Base-by-base conservation (phyloP, 2,888 invertebrate species). In the Rhamnusium bicolor region DNA sequence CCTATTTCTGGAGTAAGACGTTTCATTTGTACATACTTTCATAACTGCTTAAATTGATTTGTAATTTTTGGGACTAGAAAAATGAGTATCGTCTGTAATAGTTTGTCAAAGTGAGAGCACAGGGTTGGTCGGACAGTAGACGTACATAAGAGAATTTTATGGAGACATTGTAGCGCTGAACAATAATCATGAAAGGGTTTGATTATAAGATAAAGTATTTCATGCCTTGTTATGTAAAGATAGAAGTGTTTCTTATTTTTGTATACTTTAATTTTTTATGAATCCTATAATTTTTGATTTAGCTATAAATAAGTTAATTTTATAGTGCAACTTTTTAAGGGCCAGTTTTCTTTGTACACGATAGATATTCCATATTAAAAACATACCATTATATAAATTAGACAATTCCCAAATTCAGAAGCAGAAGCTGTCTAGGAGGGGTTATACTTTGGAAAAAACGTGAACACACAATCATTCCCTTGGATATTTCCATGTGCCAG, bases 1-100 rank as follows among this genome's bases (percentile, higher is more conserved):
- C 91, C 58, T 6, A 24, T 19, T 19, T 54, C 32, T 24, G 21
- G 51, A 53, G 21, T 56, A 56, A 61, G 63, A 12, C n/a, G 51
- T 56, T 58, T 68, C 66, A 66, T 62, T 47, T 77, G 77, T 77
- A 77, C 60, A 74, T 72, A 74, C 58, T 40, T 63, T 60, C 61
- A 67, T 56, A 61, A 66, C 18, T 40, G 69, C 63, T 72, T 49
- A 58, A 47, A 29, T 27, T 56, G 65, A 27, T 53, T 49, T 66
- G 62, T 60, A 21, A 46, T 63, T 62, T 47, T 49, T 54, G 12
- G 14, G 56, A 67, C 46, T 18, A 29, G 56, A 8, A 47, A 6
- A 8, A 32, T 7, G 29, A 53, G 65, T 16, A 14, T 1, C 6
- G 19, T 46, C 10, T 32, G 21, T 19, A 24, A 8, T n/a, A 21